Percentiles rank a stretch among this genome's conserved stretches.
phyloP scores from a whole-genome alignment of 2,888 invertebrate genomes.

The Napeogenes sylphis region DNA sequence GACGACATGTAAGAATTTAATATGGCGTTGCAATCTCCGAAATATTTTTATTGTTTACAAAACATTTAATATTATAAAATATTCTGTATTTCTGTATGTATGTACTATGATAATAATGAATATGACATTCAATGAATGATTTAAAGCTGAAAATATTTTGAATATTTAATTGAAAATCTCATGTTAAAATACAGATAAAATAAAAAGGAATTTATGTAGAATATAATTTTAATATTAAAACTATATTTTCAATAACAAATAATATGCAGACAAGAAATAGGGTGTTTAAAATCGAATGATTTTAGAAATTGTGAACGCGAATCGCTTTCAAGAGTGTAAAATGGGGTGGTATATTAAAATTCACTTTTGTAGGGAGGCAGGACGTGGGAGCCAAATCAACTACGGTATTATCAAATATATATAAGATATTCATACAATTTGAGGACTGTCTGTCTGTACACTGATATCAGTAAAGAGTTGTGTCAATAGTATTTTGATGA shows the following conservation, averaged over 20 bases:
- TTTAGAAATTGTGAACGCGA: slow-evolving; percentile 8
- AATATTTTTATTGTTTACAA: background rate
- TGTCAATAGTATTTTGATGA: no score
- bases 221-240: no score
- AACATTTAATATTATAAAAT: background rate
- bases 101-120: no score
- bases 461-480: no score
- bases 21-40: background rate
- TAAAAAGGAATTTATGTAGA: no score
- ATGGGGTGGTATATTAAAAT: slow-evolving; percentile 18
- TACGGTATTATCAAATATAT: background rate
- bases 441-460: no score
- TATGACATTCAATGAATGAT: no score
- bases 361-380: slow-evolving; percentile 7
- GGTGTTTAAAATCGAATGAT: background rate
- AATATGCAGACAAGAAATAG: background rate
- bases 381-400: background rate
- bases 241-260: background rate
- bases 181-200: no score
- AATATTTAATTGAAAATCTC: background rate
- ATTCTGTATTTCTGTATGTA: background rate
- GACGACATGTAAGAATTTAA: slow-evolving; percentile 2
- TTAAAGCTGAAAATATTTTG: no score
- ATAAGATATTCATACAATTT: no score
- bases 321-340: slow-evolving; percentile 11